phyloP scores from a whole-genome alignment of 2,797 vertebrate genomes.

The Setipinna tenuifilis region DNA sequence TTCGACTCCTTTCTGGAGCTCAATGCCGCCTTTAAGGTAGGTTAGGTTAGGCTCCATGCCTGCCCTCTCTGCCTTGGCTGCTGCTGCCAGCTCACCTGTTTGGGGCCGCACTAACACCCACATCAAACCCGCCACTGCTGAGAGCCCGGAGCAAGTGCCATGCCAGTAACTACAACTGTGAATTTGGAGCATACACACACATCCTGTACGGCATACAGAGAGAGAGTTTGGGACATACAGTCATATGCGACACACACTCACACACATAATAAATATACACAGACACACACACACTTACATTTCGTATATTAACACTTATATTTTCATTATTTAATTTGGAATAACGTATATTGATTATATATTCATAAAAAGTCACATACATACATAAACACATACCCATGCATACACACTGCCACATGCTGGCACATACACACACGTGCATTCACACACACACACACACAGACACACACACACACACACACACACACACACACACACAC shows the following conservation, averaged over 20 bases:
- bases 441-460: not conserved
- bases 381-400: not conserved
- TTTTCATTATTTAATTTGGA: too few relatives aligned
- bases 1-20: conserved; percentile 87
- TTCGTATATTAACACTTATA: too few relatives aligned
- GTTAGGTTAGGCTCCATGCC: not conserved
- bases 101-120: too few relatives aligned
- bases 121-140: too few relatives aligned
- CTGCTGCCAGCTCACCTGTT: too few relatives aligned
- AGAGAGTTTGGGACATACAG: not conserved
- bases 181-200: not conserved
- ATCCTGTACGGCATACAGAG: not conserved
- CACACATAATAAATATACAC: too few relatives aligned
- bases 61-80: too few relatives aligned
- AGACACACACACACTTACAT: too few relatives aligned
- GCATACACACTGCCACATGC: not conserved
- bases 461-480: not conserved
- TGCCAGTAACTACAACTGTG: not conserved
- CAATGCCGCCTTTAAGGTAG: conserved; percentile 86
- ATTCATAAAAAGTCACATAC: not conserved
- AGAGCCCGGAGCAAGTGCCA: not conserved
- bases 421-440: not conserved
- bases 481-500: not conserved
- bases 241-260: too few relatives aligned
- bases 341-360: too few relatives aligned